Conservation (phyloP, 1,140 invertebrate species). For the Goniozus legneri region DNA sequence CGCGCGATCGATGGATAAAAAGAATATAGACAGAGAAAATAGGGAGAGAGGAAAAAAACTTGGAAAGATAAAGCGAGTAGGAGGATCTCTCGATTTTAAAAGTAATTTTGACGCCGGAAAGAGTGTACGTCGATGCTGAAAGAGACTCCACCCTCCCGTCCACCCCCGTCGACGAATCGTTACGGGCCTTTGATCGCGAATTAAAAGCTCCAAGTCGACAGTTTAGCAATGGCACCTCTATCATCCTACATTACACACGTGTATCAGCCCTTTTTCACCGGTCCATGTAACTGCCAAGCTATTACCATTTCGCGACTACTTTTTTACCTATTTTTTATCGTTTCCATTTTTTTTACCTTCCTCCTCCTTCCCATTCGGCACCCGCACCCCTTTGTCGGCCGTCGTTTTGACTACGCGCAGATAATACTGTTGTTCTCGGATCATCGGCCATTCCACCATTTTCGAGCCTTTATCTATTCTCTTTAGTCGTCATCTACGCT, state of each 20-base stretch:
- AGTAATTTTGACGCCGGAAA: slow-evolving; percentile 32
- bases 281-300: no score
- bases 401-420: no score
- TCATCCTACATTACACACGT: slow-evolving; percentile 13
- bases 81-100: slow-evolving; percentile 21
- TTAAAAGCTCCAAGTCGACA: slow-evolving; percentile 49
- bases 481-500: no score
- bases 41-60: not conserved
- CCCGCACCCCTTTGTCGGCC: no score
- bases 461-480: no score
- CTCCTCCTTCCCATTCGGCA: not conserved
- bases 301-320: no score
- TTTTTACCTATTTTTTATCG: no score
- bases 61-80: slow-evolving; percentile 1
- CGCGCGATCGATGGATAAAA: not conserved
- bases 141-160: no score
- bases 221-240: slow-evolving; percentile 35
- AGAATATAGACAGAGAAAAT: not conserved
- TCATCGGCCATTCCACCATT: no score
- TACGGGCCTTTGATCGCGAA: slow-evolving; percentile 49
- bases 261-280: no score
- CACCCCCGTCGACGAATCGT: slow-evolving; percentile 19
- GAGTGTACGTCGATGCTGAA: slow-evolving; percentile 20
- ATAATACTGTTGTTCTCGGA: no score
- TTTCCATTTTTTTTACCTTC: no score